Evolutionary conservation across 2,888 invertebrate species (phyloP), one percentile per base, ranked within the genome.

Genomic region (Thecocarcelia acutangulata): DNA sequence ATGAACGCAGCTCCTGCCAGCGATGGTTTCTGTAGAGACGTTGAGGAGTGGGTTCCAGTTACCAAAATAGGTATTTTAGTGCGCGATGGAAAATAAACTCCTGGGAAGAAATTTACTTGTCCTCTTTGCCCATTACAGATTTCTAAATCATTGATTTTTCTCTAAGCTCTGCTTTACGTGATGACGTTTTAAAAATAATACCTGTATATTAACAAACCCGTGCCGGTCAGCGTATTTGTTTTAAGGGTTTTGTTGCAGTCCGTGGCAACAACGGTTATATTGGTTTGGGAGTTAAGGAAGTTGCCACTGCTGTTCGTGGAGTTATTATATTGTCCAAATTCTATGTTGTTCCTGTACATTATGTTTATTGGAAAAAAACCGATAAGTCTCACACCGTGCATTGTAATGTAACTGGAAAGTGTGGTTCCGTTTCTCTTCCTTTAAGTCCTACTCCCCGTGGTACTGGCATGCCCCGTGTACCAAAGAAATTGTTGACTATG

Each of bases 341-440:
- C 74, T 98, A 99, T 0, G 98, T 99, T 79, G 97, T 99, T 66
- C 99, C 99, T 1, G 99, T 99, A 11, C 95, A 99, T 83, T 94
- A 99, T 92, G 99, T 99, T 66, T 99, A 99, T 91, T 99, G 99
- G 99, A 99, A 99, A 90, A 99, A 99, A 93, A 98, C 99, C 88
- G 99, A 98, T 89, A 97, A 97, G 89, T 99, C 99, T 48, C 99
- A 99, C 90, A 99, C 99, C 15, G 99, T 99, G 46, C 99, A 99
- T 72, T 99, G 99, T 95, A 99, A 99, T 94, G 98, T 99, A 13
- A 98, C 98, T 84, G 99, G 99, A 80, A 99, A 99, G 92, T 99
- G 99, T 92, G 99, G 99, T 87, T 98, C 98, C 24, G 99, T 99
- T 40, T 95, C 97, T 40, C 99, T 99, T 87, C 95, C 99, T 88